Base-by-base conservation (phyloP, 2,888 invertebrate genomes). In the Tetrapedia diversipes region DNA sequence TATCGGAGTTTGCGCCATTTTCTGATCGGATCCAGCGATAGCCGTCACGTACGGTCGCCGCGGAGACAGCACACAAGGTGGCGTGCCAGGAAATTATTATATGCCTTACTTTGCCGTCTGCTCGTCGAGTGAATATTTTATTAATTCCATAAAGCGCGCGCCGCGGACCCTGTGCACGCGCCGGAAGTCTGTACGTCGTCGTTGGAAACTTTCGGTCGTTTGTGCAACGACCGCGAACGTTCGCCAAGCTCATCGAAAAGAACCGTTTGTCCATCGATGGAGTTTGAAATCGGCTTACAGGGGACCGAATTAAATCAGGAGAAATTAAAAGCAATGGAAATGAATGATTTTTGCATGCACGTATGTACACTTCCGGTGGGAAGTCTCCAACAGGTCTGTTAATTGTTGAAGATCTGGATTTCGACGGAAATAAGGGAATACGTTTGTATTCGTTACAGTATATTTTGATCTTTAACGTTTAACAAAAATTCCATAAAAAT, bases 21-120 rank as follows among this genome's bases (percentile, higher is more conserved):
- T 83, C 85, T 82, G 87, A 89, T 90, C 86, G 81, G 85, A 86
- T 86, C 82, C 73, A 22, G 64, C 77, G 88, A 89, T 89, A 88
- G 79, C 65, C 72, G 85, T 86, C 88, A 87, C 87, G 87, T 87
- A 86, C 79, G 77, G 60, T 64, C 61, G 69, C 70, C 79, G 74
- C 61, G 70, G 70, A 83, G 81, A 82, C 79, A 80, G 70, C 80
- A 82, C 74, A 79, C 82, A 86, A 88, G 86, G 84, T 89, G 83
- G 88, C 90, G 87, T 89, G 89, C 80, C 84, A 77, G 82, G 85
- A 86, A 88, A 90, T 89, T 87, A 89, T 89, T 86, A 87, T 85
- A 86, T 82, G 83, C 86, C 88, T 88, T 89, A 87, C 86, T 87
- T 86, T 83, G 68, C 82, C 80, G 81, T 82, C 81, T 83, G 85